A percentile compares a stretch with the other conserved stretches of the same genome.
phyloP scores from a whole-genome alignment of 2,888 invertebrate genomes.

The Ferdinandea cuprea region DNA sequence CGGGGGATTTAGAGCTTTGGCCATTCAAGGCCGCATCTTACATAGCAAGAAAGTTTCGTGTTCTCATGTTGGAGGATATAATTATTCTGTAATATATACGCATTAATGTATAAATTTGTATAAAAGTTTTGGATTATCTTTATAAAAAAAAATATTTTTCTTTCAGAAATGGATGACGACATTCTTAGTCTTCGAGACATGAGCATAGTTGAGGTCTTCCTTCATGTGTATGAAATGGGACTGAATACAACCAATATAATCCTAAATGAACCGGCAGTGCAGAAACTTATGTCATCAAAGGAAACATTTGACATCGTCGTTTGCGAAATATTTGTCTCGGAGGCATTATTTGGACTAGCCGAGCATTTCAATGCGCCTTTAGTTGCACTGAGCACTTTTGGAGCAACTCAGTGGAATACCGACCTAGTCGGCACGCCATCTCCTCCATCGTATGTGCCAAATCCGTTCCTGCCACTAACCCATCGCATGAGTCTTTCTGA shows the following conservation, averaged over 20 bases:
- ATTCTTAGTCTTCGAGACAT: background rate
- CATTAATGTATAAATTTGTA: background rate
- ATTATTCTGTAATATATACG: background rate
- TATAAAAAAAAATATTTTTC: conserved; percentile 76
- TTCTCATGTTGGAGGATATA: too few relatives aligned
- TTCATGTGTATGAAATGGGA: conserved; percentile 76
- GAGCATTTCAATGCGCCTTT: conserved; percentile 80
- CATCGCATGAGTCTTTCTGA: conserved; percentile 81
- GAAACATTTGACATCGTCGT: conserved; percentile 82
- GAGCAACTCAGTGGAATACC: conserved; percentile 80
- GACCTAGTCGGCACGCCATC: conserved; percentile 81
- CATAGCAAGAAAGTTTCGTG: too few relatives aligned
- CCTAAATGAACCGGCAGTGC: conserved; percentile 76
- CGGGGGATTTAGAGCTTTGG: too few relatives aligned
- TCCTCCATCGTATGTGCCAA: conserved; percentile 81
- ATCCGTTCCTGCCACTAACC: conserved; percentile 77
- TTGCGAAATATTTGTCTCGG: conserved; percentile 81
- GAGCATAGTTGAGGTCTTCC: background rate
- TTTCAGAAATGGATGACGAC: background rate
- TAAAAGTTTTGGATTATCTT: conserved; percentile 77
- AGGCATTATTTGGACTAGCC: conserved; percentile 81
- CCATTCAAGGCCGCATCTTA: too few relatives aligned
- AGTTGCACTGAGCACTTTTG: conserved; percentile 79
- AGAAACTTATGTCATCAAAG: conserved; percentile 78
- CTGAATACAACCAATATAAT: conserved; percentile 76